A percentile compares a stretch with the other conserved stretches of the same genome.
These are phyloP conservation scores for Acromyrmex heyeri DNA, from an alignment of 1,140 invertebrate species.

Conservation along the genomic window DNA sequence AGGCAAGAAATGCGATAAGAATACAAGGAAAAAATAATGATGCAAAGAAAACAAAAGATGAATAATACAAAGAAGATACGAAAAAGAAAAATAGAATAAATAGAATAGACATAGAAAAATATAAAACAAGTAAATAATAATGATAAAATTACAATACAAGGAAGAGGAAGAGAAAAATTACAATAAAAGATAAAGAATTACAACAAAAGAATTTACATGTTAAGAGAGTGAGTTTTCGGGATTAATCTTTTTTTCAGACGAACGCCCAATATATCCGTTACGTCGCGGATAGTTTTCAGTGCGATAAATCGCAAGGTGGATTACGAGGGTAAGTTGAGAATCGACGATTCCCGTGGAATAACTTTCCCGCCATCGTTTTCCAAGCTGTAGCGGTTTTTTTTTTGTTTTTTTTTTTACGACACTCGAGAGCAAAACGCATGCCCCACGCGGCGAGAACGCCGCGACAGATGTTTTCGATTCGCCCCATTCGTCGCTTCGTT, in stretches of 20 bases:
- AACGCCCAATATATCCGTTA: not conserved
- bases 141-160: no score
- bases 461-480: constrained; percentile 76
- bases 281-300: not conserved
- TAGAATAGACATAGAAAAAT: no score
- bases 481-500: constrained; percentile 49
- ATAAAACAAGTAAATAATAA: no score
- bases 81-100: no score
- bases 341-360: not conserved
- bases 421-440: constrained; percentile 45
- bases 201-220: no score
- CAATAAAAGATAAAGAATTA: no score
- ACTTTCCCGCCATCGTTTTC: constrained; percentile 20
- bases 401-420: not conserved
- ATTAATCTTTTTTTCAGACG: not conserved
- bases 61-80: no score
- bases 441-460: constrained; percentile 74
- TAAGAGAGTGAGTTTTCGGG: not conserved
- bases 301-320: constrained; percentile 41
- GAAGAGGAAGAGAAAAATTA: no score
- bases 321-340: not conserved
- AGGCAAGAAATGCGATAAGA: no score
- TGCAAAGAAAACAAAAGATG: no score
- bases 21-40: no score
- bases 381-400: constrained; percentile 54